Evolutionary conservation across 1,140 invertebrate species (phyloP).

Genomic region (Melanaphis sacchari): DNA sequence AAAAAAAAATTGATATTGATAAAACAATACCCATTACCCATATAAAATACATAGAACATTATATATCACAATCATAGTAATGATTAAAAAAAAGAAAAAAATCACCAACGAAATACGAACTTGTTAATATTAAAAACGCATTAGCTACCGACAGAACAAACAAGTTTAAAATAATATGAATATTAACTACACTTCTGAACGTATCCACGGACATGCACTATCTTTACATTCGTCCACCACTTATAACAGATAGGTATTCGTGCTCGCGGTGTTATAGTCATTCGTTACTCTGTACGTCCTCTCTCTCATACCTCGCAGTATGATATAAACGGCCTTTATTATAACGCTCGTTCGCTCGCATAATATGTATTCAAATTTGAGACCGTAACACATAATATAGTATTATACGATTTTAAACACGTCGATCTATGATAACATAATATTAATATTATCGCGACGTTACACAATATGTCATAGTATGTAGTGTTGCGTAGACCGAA

Average conservation of each 20-base stretch:
- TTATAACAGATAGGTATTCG: neutral
- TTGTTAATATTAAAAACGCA: neutral
- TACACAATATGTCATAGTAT: neutral
- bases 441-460: neutral
- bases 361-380: neutral
- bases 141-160: neutral
- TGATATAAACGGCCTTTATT: neutral
- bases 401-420: neutral
- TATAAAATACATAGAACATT: neutral
- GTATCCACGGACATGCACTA: neutral
- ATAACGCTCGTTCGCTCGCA: neutral
- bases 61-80: neutral
- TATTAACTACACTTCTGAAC: neutral
- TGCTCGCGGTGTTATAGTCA: neutral
- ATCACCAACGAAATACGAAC: neutral
- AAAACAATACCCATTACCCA: neutral
- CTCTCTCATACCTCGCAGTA: neutral
- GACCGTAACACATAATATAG: neutral
- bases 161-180: neutral
- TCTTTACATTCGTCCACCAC: neutral
- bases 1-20: neutral
- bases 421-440: neutral
- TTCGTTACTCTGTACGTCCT: neutral
- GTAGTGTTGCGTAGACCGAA: neutral
- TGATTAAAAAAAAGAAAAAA: neutral